Conservation (phyloP, 2,113 vertebrate genomes). For the Riparia riparia region DNA sequence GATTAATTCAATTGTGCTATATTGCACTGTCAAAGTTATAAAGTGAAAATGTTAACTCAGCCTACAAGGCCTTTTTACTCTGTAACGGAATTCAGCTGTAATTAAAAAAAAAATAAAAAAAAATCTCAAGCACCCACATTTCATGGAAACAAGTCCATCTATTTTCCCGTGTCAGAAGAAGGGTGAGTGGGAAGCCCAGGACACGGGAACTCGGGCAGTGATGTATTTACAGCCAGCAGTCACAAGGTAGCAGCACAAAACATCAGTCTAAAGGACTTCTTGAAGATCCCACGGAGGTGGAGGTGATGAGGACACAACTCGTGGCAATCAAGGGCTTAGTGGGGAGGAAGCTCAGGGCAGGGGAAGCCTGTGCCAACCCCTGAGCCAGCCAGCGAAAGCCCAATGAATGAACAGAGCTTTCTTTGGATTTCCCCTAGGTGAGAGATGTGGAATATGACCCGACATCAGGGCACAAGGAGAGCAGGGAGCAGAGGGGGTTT, state of each 20-base stretch:
- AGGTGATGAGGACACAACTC: background rate
- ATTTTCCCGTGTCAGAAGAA: background rate
- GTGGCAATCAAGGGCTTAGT: background rate
- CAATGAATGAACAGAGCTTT: background rate
- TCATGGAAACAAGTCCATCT: background rate
- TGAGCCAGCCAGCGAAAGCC: background rate
- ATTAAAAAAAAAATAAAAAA: background rate
- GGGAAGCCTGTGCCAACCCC: background rate
- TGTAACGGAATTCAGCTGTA: background rate
- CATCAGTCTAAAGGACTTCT: background rate
- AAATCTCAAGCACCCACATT: background rate
- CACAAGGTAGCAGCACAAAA: constrained; percentile 46
- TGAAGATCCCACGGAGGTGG: background rate
- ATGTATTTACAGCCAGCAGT: background rate
- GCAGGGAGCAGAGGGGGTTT: background rate
- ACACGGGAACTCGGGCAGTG: accelerated
- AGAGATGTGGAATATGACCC: background rate
- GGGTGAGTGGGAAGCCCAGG: background rate
- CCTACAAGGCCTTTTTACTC: background rate
- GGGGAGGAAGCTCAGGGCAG: background rate
- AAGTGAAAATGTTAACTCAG: constrained; percentile 30
- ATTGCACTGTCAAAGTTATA: constrained; percentile 3
- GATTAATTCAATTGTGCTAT: background rate
- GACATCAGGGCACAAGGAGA: background rate
- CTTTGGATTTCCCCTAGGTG: background rate